Evolutionary conservation across 1,140 invertebrate genomes (phyloP).

Genomic region (Phenacoccus solenopsis): DNA sequence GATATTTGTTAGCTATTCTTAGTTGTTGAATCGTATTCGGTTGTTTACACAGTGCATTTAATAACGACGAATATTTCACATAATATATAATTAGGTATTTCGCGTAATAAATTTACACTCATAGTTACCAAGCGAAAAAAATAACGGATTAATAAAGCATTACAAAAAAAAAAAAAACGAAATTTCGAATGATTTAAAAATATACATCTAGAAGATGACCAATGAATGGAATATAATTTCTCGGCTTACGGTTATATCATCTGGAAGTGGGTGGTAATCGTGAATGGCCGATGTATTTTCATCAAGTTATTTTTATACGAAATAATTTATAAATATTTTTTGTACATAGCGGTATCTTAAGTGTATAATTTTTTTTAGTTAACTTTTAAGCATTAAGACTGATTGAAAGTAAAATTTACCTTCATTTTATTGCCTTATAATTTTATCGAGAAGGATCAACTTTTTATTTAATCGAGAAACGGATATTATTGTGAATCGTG

Average conservation of each 20-base stretch:
- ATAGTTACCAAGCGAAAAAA: neutral
- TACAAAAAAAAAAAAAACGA: too few species aligned
- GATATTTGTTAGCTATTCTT: too few species aligned
- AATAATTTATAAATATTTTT: neutral
- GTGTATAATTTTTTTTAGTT: slow-evolving; percentile 6
- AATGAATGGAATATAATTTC: neutral
- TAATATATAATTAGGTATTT: too few species aligned
- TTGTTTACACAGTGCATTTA: too few species aligned
- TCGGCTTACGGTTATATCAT: neutral
- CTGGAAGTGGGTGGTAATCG: too few species aligned
- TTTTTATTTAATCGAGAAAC: neutral
- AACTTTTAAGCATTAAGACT: slow-evolving; percentile 12
- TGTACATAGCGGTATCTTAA: neutral
- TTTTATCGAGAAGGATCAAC: neutral
- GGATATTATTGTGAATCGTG: too few species aligned
- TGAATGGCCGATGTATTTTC: too few species aligned
- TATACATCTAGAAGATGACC: too few species aligned
- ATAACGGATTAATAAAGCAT: too few species aligned
- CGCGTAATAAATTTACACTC: neutral
- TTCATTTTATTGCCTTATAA: neutral
- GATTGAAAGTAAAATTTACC: slow-evolving; percentile 11
- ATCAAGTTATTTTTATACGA: neutral
- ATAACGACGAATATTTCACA: too few species aligned
- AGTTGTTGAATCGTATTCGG: too few species aligned
- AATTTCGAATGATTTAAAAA: neutral